Conservation (phyloP, 2,888 invertebrate species). For the Eremobia ochroleuca region DNA sequence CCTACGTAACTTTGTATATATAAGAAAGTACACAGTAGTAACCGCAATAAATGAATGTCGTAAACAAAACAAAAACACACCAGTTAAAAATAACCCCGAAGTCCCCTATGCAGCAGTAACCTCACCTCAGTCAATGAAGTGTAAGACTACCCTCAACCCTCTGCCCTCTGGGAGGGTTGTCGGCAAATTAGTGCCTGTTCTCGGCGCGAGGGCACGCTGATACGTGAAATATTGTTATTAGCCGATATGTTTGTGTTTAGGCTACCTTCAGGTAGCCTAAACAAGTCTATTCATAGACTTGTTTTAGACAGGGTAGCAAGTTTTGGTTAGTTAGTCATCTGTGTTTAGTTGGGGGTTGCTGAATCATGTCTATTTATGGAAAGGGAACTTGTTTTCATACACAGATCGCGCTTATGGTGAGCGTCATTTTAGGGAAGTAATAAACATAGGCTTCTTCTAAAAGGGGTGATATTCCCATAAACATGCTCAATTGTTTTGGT, state of each 20-base stretch:
- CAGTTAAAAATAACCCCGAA: constrained; percentile 61
- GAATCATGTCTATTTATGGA: constrained; percentile 19
- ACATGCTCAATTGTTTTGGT: neutral
- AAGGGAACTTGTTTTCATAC: constrained; percentile 16
- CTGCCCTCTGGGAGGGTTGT: constrained; percentile 63
- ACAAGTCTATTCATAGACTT: too few species aligned
- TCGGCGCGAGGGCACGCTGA: constrained; percentile 50
- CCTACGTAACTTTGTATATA: neutral
- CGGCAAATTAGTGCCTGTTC: constrained; percentile 67
- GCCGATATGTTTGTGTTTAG: constrained; percentile 51
- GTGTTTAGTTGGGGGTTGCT: neutral
- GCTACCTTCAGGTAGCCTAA: too few species aligned
- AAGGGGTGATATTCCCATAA: neutral
- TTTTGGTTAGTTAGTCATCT: constrained; percentile 29
- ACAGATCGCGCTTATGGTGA: neutral
- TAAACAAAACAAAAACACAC: constrained; percentile 47
- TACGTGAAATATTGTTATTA: constrained; percentile 67
- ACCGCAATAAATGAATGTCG: constrained; percentile 15
- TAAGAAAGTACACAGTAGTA: neutral
- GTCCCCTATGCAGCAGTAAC: constrained; percentile 50
- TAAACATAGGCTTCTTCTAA: neutral
- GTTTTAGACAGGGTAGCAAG: constrained; percentile 3
- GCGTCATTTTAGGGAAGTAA: constrained; percentile 2
- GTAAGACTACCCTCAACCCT: constrained; percentile 61
- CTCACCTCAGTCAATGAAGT: constrained; percentile 67